Base-by-base conservation (phyloP, 2,888 invertebrate species). In the Coleophora flavipennella region DNA sequence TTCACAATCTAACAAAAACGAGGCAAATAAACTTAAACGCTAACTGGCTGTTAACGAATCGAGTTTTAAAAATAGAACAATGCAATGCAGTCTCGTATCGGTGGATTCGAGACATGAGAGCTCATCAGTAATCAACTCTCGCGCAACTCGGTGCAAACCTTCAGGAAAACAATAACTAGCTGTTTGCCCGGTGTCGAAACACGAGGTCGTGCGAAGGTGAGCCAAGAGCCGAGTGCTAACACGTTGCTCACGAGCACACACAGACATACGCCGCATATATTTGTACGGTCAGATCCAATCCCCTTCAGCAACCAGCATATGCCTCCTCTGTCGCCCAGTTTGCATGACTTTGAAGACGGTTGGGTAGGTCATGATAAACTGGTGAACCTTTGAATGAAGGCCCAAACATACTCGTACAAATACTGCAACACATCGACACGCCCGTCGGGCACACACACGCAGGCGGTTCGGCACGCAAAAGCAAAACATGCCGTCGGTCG, bases 191-290 rank as follows among this genome's bases (percentile, higher is more conserved):
- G 61, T 78, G 78, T 78, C 71, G 79, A 81, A 73, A 78, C 76
- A 58, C 80, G 83, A 81, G 83, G 83, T 84, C 83, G 78, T 58
- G 55, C 74, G 80, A 80, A 84, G 81, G 83, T 83, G 81, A 83
- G 58, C 62, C 67, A 67, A 72, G 63, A 83, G 58, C 62, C 67
- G 67, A 72, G 63, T 62, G 69, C 71, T 74, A 74, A 77, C 76
- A 70, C 70, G 62, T 57, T 62, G 58, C 67, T 69, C 80, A 78
- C 76, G 71, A 70, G 52, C 58, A 55, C 55, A 54, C 62, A 46
- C 63, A 61, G 59, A 63, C 55, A 53, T 43, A 39, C 13, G 41
- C 14, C 49, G 55, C 57, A 59, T 63, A 57, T 58, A 64, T 60
- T 56, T 58, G 52, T 48, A 53, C 45, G 42, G 46, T 44, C 52